These are phyloP conservation scores for Lochmaea crataegi DNA, from an alignment of 2,888 invertebrate species.

Conservation along the genomic window DNA sequence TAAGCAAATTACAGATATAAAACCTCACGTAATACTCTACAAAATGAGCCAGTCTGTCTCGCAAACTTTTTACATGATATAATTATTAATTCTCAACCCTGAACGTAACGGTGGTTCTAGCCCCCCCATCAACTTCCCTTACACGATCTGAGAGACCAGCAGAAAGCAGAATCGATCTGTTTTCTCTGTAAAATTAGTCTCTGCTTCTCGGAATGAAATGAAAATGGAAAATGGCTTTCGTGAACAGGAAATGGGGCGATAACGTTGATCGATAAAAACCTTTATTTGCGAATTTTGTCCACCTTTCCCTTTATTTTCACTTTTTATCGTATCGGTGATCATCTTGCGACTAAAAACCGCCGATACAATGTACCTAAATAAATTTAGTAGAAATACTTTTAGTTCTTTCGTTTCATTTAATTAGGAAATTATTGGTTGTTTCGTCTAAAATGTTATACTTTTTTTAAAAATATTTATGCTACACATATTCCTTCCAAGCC, in stretches of 20 bases:
- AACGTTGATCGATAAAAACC: constrained; percentile 41
- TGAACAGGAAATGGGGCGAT: constrained; percentile 52
- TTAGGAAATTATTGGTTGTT: background rate
- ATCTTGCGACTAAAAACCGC: background rate
- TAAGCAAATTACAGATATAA: too few relatives aligned
- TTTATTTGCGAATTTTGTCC: constrained; percentile 42
- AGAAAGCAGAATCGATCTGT: constrained; percentile 54
- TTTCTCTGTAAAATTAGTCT: constrained; percentile 48
- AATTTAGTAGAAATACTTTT: background rate
- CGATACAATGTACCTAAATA: background rate
- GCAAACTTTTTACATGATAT: background rate
- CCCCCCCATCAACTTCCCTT: constrained; percentile 48
- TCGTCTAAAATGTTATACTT: too few relatives aligned
- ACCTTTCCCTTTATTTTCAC: constrained; percentile 27
- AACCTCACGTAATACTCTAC: too few relatives aligned
- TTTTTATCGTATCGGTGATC: constrained; percentile 16
- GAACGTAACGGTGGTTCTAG: background rate
- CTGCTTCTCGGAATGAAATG: constrained; percentile 48
- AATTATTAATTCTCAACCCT: constrained; percentile 7
- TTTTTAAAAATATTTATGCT: too few relatives aligned
- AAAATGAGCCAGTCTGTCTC: too few relatives aligned
- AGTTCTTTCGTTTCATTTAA: background rate
- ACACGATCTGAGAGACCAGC: constrained; percentile 65
- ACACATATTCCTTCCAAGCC: too few relatives aligned
- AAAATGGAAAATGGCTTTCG: constrained; percentile 48